Evolutionary conservation across 2,797 vertebrate genomes (phyloP), one percentile per base, ranked within the genome.

Genomic region (Sebastes baramenuke): DNA sequence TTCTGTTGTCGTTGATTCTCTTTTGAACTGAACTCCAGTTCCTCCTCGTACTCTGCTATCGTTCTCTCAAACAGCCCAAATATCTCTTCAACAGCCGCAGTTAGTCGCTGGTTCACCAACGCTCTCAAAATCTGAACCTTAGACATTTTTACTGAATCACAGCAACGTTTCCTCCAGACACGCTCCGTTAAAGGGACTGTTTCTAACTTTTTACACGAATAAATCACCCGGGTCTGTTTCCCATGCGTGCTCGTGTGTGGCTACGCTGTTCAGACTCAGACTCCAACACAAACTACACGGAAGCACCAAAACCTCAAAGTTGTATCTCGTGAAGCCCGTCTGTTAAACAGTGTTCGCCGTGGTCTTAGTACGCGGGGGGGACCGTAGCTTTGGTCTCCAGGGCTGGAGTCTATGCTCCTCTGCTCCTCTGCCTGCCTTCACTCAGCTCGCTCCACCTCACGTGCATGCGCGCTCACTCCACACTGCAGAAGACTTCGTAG

Each of bases 391-490:
- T 38, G 36, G 36, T 38, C 36, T 38, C 36, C 36, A 14, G 36
- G 36, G 0, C 36, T 0, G 13, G 36, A 38, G 36, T 38, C 5
- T 38, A 2, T 38, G 36, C 36, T 38, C 9, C 32, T 34, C 8
- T 32, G 32, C 32, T n/a, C n/a, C n/a, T n/a, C 32, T 32, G 32
- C 34, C 34, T 36, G 12, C 12, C 12, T 38, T 38, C 36, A 38
- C 36, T 38, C 12, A 38, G 36, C 36, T 38, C 5, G 36, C 36
- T 38, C 36, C 36, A 38, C 36, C 36, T 38, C 36, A 38, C 36
- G 12, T 38, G 0, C 36, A 38, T 38, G 36, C 12, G 10, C 1
- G 12, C 36, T 0, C 36, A 13, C 0, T 13, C 0, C 36, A 5
- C 36, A 38, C 36, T 13, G 36, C 36, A 38, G 36, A 38, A 38